phyloP scores from a whole-genome alignment of 2,113 vertebrate species.

The Chionodraco myersi region DNA sequence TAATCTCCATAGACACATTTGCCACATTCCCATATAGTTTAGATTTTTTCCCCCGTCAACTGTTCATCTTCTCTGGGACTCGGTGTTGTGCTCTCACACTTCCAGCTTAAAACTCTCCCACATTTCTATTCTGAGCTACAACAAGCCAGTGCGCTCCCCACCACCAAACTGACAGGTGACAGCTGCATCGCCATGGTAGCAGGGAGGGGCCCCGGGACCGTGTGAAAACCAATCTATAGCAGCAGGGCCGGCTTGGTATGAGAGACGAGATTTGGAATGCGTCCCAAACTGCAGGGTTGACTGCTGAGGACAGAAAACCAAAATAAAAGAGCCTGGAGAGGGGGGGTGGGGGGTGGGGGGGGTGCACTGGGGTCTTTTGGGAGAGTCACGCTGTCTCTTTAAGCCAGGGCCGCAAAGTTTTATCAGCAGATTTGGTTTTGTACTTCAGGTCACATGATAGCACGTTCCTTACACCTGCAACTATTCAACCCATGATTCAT shows the following conservation, averaged over 20 bases:
- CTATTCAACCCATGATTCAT: neutral
- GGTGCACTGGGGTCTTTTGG: neutral
- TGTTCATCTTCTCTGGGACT: slow-evolving; percentile 47
- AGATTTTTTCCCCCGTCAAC: slow-evolving; percentile 52
- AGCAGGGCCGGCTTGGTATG: slow-evolving; percentile 67
- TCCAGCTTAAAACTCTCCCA: slow-evolving; percentile 58
- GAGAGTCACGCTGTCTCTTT: too few species aligned
- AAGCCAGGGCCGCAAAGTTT: neutral
- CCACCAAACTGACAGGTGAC: slow-evolving; percentile 81
- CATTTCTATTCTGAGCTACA: slow-evolving; percentile 74
- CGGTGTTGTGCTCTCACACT: slow-evolving; percentile 42
- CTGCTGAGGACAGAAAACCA: slow-evolving; percentile 21
- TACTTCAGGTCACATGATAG: slow-evolving; percentile 9
- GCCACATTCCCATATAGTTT: slow-evolving; percentile 51
- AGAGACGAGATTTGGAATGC: slow-evolving; percentile 58
- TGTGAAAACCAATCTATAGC: slow-evolving; percentile 80
- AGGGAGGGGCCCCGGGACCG: slow-evolving; percentile 69
- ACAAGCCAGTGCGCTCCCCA: slow-evolving; percentile 60
- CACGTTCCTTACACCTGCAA: neutral
- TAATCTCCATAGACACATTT: slow-evolving; percentile 33
- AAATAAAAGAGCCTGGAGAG: slow-evolving; percentile 13
- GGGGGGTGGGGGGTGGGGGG: neutral
- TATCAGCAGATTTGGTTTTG: slow-evolving; percentile 6
- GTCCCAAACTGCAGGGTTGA: slow-evolving; percentile 34
- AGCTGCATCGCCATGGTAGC: slow-evolving; percentile 79